These are phyloP conservation scores for Glomeris marginata DNA, from an alignment of 2,888 invertebrate species.

Conservation along the genomic window DNA sequence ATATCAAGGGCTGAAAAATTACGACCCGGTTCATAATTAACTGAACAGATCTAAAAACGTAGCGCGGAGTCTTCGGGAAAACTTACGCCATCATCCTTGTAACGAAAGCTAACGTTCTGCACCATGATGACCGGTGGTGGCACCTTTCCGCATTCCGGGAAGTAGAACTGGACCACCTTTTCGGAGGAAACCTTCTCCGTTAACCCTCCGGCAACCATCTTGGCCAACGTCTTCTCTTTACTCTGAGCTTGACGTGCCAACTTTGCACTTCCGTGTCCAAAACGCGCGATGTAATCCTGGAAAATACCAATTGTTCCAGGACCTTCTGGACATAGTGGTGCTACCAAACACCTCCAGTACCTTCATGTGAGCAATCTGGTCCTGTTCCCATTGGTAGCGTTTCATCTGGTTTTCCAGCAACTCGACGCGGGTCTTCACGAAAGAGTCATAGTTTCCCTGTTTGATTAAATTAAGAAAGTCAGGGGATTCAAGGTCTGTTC, in stretches of 20 bases:
- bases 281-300: constrained; percentile 92
- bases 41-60: too few relatives aligned
- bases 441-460: constrained; percentile 92
- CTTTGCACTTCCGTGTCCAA: constrained; percentile 99
- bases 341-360: constrained; percentile 30
- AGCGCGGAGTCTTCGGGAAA: too few relatives aligned
- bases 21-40: not conserved
- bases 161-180: constrained; percentile 82
- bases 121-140: constrained; percentile 99
- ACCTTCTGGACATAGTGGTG: not conserved
- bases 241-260: constrained; percentile 97
- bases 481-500: not conserved
- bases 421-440: constrained; percentile 83
- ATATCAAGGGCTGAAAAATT: constrained; percentile 60
- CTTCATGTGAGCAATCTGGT: constrained; percentile 99
- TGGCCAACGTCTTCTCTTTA: constrained; percentile 96
- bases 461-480: too few relatives aligned
- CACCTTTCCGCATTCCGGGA: constrained; percentile 86
- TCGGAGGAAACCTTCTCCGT: constrained; percentile 89
- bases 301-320: not conserved
- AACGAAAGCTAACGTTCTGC: constrained; percentile 87
- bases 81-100: constrained; percentile 51
- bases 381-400: constrained; percentile 99
- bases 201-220: constrained; percentile 96
- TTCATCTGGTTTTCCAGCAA: constrained; percentile 96